These are phyloP conservation scores for Theodoxus fluviatilis DNA, from an alignment of 2,888 invertebrate genomes.

Conservation along the genomic window DNA sequence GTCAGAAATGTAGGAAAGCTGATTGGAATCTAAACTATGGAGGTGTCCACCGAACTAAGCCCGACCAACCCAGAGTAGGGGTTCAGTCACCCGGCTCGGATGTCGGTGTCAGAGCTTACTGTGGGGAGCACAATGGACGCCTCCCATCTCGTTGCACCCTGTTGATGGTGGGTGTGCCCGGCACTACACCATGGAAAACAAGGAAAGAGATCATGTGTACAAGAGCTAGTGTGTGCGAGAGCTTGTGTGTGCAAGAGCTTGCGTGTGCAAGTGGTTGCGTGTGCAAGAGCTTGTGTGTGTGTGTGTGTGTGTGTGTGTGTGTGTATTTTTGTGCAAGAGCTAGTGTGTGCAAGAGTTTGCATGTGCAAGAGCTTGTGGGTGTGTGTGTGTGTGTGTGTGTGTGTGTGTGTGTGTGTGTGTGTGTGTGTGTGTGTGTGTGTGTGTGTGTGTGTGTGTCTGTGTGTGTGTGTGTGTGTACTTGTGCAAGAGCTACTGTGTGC, in stretches of 20 bases:
- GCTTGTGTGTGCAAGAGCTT: background rate
- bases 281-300: background rate
- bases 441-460: constrained; percentile 15
- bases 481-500: background rate
- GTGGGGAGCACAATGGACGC: too few species aligned
- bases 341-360: background rate
- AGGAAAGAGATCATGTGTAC: too few species aligned
- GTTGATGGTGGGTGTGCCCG: too few species aligned
- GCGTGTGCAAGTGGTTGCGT: background rate
- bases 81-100: too few species aligned
- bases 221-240: constrained; percentile 4
- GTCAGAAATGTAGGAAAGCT: too few species aligned
- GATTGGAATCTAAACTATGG: too few species aligned
- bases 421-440: constrained; percentile 17
- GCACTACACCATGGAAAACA: too few species aligned
- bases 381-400: constrained; percentile 16
- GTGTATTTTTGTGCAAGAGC: background rate
- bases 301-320: background rate
- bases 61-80: too few species aligned
- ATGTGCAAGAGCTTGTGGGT: constrained; percentile 4
- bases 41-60: too few species aligned
- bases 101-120: too few species aligned
- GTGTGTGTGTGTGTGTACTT: constrained; percentile 13
- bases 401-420: constrained; percentile 16
- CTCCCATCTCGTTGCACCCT: too few species aligned